Evolutionary conservation across 2,113 vertebrate genomes (phyloP).

Genomic region (Psilopsiagon aymara): DNA sequence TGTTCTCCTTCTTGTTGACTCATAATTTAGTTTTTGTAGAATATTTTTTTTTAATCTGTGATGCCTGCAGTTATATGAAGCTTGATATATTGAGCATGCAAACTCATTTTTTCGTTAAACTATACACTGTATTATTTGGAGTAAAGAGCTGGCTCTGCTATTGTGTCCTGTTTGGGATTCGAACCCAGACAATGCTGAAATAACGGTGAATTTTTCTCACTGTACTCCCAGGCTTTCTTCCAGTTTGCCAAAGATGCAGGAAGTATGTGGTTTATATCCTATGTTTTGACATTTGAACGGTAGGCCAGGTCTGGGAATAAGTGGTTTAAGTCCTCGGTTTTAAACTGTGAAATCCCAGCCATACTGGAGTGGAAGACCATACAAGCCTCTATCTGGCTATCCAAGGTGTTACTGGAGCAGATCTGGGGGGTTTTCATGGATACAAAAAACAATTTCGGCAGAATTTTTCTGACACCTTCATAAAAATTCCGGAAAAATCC

Average conservation of each 20-base stretch:
- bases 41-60: neutral
- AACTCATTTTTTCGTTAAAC: neutral
- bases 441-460: neutral
- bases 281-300: neutral
- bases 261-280: neutral
- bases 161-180: neutral
- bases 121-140: neutral
- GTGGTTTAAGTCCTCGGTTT: neutral
- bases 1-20: neutral
- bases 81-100: neutral
- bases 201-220: neutral
- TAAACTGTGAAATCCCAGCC: neutral
- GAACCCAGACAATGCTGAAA: neutral
- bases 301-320: neutral
- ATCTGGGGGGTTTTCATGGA: neutral
- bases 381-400: neutral
- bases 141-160: neutral
- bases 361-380: neutral
- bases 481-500: neutral
- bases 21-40: neutral
- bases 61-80: neutral
- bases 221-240: neutral
- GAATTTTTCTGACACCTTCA: neutral
- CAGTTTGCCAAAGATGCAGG: neutral
- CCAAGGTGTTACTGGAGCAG: neutral